Conservation (phyloP, 2,113 vertebrate genomes). For the Chaenocephalus aceratus region DNA sequence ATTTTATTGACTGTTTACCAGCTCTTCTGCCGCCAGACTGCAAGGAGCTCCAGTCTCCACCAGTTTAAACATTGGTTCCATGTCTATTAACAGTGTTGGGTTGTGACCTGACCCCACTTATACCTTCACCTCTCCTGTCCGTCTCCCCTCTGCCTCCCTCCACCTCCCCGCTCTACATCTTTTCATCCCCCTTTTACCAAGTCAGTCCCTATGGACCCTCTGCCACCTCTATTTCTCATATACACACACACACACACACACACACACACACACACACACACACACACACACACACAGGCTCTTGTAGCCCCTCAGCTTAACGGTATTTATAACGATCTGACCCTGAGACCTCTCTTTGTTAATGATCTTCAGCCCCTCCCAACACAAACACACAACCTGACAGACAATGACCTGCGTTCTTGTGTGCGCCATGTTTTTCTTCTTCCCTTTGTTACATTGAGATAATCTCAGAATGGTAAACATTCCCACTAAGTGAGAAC, state of each 20-base stretch:
- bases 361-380: constrained; percentile 71
- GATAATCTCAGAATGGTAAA: constrained; percentile 11
- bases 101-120: constrained; percentile 80
- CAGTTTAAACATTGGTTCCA: constrained; percentile 76
- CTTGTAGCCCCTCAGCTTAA: constrained; percentile 69
- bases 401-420: constrained; percentile 52
- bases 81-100: constrained; percentile 77
- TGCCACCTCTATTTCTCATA: constrained; percentile 19
- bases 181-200: constrained; percentile 61
- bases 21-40: constrained; percentile 22
- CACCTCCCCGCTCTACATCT: constrained; percentile 36
- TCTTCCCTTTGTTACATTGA: constrained; percentile 28
- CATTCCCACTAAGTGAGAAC: background rate
- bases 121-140: constrained; percentile 64
- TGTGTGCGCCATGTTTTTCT: constrained; percentile 1
- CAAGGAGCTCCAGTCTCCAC: constrained; percentile 39
- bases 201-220: constrained; percentile 61
- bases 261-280: constrained; percentile 37
- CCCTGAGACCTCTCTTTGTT: constrained; percentile 70
- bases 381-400: constrained; percentile 47
- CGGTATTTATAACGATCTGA: constrained; percentile 80
- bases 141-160: constrained; percentile 28
- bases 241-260: background rate
- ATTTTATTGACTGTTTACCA: constrained; percentile 65
- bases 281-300: constrained; percentile 25